These are phyloP conservation scores for Batillaria attramentaria DNA, from an alignment of 1,140 invertebrate genomes.

Conservation along the genomic window DNA sequence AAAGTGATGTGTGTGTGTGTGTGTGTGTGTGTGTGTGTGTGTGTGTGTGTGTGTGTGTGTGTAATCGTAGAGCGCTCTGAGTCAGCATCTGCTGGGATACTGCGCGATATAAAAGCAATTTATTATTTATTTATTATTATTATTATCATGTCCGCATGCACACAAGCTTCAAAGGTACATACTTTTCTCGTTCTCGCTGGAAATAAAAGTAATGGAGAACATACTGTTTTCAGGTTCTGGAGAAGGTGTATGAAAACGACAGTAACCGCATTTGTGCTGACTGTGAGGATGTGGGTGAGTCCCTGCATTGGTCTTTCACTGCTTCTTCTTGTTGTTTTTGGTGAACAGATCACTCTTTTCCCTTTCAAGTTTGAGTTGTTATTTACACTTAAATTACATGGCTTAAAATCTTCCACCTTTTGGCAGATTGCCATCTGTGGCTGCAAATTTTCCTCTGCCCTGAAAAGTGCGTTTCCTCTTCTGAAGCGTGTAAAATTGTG, in stretches of 20 bases:
- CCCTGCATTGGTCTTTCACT: too few species aligned
- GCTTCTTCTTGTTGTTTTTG: too few species aligned
- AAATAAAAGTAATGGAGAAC: too few species aligned
- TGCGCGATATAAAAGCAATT: too few species aligned
- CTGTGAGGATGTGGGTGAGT: constrained; percentile 56
- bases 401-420: too few species aligned
- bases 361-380: not conserved
- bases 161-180: not conserved
- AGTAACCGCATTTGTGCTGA: constrained; percentile 64
- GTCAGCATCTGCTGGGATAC: too few species aligned
- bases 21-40: not conserved
- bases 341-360: not conserved
- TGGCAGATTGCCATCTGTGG: too few species aligned
- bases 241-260: constrained; percentile 58
- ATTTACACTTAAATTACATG: not conserved
- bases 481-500: too few species aligned
- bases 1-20: constrained; percentile 10
- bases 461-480: too few species aligned
- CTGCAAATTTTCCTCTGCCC: too few species aligned
- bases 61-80: too few species aligned
- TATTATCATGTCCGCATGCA: not conserved
- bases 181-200: too few species aligned
- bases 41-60: not conserved
- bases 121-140: not conserved
- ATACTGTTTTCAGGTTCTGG: constrained; percentile 51